These are phyloP conservation scores for Diabrotica undecimpunctata DNA, from an alignment of 1,140 invertebrate species.

Conservation along the genomic window DNA sequence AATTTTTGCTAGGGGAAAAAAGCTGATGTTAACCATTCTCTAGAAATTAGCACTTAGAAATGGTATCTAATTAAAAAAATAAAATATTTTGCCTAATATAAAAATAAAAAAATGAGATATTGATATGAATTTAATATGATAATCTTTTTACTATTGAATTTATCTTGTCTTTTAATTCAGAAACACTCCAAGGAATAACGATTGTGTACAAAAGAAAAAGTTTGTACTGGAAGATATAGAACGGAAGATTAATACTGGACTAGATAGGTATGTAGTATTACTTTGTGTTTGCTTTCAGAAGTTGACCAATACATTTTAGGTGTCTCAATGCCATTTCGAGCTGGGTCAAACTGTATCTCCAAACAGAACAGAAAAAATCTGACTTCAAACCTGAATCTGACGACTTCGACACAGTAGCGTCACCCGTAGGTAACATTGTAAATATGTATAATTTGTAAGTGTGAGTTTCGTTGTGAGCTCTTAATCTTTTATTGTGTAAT, in stretches of 20 bases:
- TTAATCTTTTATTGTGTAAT: too few relatives aligned
- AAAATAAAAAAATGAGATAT: too few relatives aligned
- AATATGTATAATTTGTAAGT: not conserved
- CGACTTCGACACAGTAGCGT: constrained; percentile 69
- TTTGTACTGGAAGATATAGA: constrained; percentile 84
- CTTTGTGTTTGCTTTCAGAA: not conserved
- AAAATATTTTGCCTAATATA: too few relatives aligned
- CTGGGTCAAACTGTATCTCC: constrained; percentile 88
- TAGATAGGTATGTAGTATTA: constrained; percentile 61
- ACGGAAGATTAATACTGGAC: constrained; percentile 83
- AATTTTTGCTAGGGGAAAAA: too few relatives aligned
- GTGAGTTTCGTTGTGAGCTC: not conserved
- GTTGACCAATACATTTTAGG: constrained; percentile 45
- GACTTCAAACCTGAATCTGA: constrained; percentile 94
- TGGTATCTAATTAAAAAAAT: too few relatives aligned
- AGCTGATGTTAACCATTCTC: too few relatives aligned
- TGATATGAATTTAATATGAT: too few relatives aligned
- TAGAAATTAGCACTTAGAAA: too few relatives aligned
- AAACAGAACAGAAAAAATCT: constrained; percentile 91
- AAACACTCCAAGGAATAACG: constrained; percentile 82
- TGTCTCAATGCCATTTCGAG: constrained; percentile 83
- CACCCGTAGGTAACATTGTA: constrained; percentile 52
- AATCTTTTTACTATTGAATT: too few relatives aligned
- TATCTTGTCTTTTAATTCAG: constrained; percentile 49
- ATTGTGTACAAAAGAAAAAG: constrained; percentile 85